A percentile compares a stretch with the other conserved stretches of the same genome.
Conservation (phyloP, 2,113 vertebrate species). For the Nipponia nippon region DNA sequence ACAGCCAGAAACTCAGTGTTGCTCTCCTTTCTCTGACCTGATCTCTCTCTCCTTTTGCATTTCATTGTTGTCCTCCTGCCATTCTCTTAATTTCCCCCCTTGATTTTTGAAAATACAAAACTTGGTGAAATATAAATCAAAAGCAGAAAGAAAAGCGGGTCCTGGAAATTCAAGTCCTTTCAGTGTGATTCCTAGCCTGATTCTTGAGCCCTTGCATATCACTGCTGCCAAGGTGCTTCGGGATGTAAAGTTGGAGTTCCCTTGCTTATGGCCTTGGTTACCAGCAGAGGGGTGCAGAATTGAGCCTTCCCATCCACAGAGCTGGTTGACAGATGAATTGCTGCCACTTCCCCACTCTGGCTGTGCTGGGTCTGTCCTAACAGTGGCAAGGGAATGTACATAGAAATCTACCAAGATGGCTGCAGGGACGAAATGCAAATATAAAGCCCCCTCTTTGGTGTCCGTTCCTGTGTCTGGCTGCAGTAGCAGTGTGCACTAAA, state of each 20-base stretch:
- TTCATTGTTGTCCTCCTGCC: background rate
- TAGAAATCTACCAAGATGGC: background rate
- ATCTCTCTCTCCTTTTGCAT: background rate
- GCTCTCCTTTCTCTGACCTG: background rate
- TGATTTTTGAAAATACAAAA: background rate
- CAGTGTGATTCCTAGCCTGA: background rate
- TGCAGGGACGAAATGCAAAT: background rate
- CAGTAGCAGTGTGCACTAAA: background rate
- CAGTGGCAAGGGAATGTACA: background rate
- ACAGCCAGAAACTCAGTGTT: accelerated
- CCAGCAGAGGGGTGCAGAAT: background rate
- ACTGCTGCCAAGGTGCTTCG: background rate
- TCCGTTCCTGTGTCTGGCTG: background rate
- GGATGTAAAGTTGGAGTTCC: background rate
- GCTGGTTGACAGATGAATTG: background rate
- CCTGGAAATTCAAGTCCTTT: background rate
- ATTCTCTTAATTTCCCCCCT: background rate
- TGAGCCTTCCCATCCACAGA: background rate
- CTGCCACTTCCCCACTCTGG: background rate
- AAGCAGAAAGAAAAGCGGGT: background rate
- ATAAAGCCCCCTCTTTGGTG: background rate
- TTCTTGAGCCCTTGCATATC: background rate
- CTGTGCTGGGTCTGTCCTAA: background rate
- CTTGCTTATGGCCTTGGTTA: accelerated
- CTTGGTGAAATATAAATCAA: background rate